Percentiles rank a stretch among this genome's conserved stretches.
Conservation (phyloP, 2,888 invertebrate genomes). For the Boloria selene region DNA sequence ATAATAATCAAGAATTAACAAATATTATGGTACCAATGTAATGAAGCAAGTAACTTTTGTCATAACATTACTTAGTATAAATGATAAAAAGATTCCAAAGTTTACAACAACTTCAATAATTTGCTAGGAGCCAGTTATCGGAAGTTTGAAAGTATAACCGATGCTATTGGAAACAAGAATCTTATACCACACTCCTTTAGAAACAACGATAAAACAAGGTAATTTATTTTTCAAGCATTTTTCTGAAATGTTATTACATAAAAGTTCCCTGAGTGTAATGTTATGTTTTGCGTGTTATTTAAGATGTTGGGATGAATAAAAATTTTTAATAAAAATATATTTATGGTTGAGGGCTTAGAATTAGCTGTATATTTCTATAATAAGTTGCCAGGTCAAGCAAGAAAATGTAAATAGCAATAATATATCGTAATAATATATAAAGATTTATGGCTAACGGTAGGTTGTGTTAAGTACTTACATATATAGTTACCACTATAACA, state of each 20-base stretch:
- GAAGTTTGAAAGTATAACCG: conserved; percentile 13
- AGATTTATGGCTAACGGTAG: too few species aligned
- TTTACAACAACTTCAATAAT: conserved; percentile 20
- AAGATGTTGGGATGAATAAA: background rate
- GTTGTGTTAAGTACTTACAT: too few species aligned
- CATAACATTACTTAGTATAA: conserved; percentile 12
- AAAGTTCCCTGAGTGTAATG: conserved; percentile 7
- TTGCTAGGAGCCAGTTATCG: conserved; percentile 15
- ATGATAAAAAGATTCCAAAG: conserved; percentile 16
- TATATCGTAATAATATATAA: too few species aligned
- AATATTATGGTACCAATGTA: background rate
- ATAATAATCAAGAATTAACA: too few species aligned
- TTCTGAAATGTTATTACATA: conserved; percentile 15
- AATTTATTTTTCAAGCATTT: conserved; percentile 16
- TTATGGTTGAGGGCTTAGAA: background rate
- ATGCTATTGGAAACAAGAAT: conserved; percentile 16
- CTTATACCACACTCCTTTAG: conserved; percentile 5
- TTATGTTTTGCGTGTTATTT: conserved; percentile 5
- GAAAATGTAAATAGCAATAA: too few species aligned
- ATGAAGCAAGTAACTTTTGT: conserved; percentile 9
- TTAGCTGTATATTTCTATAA: too few species aligned
- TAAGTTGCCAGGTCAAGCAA: background rate
- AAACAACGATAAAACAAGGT: conserved; percentile 13
- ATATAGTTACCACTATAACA: too few species aligned
- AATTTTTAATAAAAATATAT: background rate